Base-by-base conservation (phyloP, 2,113 vertebrate species). In the Actinemys pallida region DNA sequence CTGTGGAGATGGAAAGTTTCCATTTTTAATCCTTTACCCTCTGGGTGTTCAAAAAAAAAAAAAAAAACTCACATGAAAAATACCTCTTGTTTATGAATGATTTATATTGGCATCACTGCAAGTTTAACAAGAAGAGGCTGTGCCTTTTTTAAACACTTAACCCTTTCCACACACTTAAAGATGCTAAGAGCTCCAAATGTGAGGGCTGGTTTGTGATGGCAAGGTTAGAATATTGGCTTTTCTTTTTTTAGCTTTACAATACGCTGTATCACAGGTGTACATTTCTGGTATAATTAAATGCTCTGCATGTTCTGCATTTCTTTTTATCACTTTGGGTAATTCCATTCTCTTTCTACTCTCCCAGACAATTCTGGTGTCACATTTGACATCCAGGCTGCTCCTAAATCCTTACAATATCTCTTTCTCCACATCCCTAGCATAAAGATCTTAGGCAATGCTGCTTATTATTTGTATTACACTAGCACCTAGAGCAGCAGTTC, bases 11-110 rank as follows among this genome's bases (percentile, higher is more conserved):
- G 25, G 76, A 91, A 81, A 1, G 8, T 50, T 90, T 92, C 59
- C 12, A 2, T 87, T 13, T 93, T 76, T 78, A 83, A 59, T 78
- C 83, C 39, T 90, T 95, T 94, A 86, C 25, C 53, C 93, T 93
- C 45, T 78, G 80, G 12, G 65, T 16, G 0, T 39, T 39, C 80
- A 80, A 76, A 86, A 13, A 17, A 31, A 8, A 72, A 7, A 47
- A 16, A 72, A 9, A 16, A 0, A 6, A 1, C 4, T 89, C 45
- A 72, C 16, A 72, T 31, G 42, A 87, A 91, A 87, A 50, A 13
- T 35, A 83, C 10, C 39, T 84, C 49, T 93, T 92, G 25, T 39
- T 93, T 81, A 83, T 59, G 12, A 91, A 86, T 93, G 2, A 75
- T 88, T 88, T 94, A 45, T 47, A 12, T 90, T 49, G 94, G 54